phyloP scores from a whole-genome alignment of 2,888 invertebrate species.

The Sclerodermus sp. region DNA sequence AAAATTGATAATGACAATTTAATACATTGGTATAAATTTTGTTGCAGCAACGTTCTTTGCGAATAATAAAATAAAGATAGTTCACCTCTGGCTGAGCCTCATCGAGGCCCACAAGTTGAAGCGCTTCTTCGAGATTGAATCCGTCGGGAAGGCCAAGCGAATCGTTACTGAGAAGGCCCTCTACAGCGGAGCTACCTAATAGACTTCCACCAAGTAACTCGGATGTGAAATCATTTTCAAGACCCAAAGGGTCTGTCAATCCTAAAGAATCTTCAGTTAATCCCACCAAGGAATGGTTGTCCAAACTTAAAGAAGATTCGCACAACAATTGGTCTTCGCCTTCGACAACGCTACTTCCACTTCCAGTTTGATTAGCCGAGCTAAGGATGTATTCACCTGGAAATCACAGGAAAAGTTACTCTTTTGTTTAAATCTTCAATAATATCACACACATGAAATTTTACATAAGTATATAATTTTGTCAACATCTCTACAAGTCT shows the following conservation, averaged over 20 bases:
- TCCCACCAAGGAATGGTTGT: constrained; percentile 41
- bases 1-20: no score
- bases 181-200: constrained; percentile 41
- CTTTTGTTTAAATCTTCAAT: no score
- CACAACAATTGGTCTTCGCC: constrained; percentile 36
- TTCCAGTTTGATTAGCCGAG: constrained; percentile 32
- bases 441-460: no score
- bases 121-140: constrained; percentile 73
- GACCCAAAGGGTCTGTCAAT: constrained; percentile 45
- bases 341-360: constrained; percentile 26
- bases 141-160: constrained; percentile 63
- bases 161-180: constrained; percentile 50
- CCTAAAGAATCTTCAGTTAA: constrained; percentile 50
- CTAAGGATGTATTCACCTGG: constrained; percentile 58
- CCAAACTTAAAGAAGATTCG: constrained; percentile 40
- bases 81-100: constrained; percentile 52
- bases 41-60: no score
- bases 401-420: constrained; percentile 20
- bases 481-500: no score
- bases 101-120: constrained; percentile 74
- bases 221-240: constrained; percentile 52
- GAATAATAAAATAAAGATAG: no score
- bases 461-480: no score
- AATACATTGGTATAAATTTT: no score
- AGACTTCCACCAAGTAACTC: constrained; percentile 45